Evolutionary conservation across 1,140 invertebrate species (phyloP), one percentile per base, ranked within the genome.

Genomic region (Plectrocnemia conspersa): DNA sequence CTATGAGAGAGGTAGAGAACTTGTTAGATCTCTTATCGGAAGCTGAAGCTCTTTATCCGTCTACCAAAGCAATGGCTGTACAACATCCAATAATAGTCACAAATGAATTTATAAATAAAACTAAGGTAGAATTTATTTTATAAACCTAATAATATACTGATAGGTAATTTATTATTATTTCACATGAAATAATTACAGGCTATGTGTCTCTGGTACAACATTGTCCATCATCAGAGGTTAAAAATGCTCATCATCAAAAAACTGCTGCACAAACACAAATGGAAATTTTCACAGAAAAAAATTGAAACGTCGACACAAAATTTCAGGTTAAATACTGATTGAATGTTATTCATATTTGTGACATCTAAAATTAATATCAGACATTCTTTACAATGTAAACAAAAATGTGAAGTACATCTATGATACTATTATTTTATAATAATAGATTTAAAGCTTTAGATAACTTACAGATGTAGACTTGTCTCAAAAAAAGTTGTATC

Each of bases 171-270:
- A 4, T 44, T 44, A 7, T 19, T 5, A 21, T 18, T 44, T 16
- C 22, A n/a, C 9, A 35, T 58, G 48, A 52, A 38, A 48, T 63
- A 24, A 48, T 56, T 46, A 16, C 63, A 83, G 74, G 84, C 89
- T 3, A 84, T 96, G 77, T 91, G 86, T 66, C 73, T 93, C 2
- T 96, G 91, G 91, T 89, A 88, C 65, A 96, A 93, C 68, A 87
- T 91, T 69, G 91, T 86, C 0, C 82, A 81, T 65, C 86, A 91
- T 65, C 83, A 91, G 68, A 81, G 86, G 57, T 75, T 92, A 18
- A 91, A 89, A 66, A 70, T 94, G 35, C 73, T 85, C 59, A 84
- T 89, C 54, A 66, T 94, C 49, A 86, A 86, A 1, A 84, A 84
- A 69, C 79, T 91, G 27, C 65, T 93, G 15, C 59, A 63, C 19